Conservation (phyloP, 2,888 invertebrate genomes). For the Trypoxylon attenuatum region DNA sequence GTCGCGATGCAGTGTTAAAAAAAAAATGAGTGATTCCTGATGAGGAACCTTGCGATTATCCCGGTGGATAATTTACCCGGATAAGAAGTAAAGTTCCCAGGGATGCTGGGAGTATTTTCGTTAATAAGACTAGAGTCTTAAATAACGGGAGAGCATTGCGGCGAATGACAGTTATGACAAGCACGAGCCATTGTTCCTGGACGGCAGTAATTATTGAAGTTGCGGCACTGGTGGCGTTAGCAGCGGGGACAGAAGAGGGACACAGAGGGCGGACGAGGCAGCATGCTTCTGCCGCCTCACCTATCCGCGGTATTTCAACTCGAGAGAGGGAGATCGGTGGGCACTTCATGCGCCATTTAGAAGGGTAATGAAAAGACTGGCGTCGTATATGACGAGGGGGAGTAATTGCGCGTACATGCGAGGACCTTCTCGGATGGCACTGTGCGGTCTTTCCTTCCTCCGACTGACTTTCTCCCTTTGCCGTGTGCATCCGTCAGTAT, state of each 20-base stretch:
- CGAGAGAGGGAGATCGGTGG: conserved; percentile 29
- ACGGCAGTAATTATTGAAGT: conserved; percentile 63
- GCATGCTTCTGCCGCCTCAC: conserved; percentile 30
- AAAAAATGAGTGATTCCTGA: not conserved
- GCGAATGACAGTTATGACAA: conserved; percentile 67
- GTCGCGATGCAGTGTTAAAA: too few species aligned
- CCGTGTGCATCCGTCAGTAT: conserved; percentile 2
- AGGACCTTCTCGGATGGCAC: conserved; percentile 41
- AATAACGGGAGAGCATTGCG: conserved; percentile 59
- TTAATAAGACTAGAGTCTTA: conserved; percentile 65
- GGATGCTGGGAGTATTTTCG: conserved; percentile 55
- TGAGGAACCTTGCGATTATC: not conserved
- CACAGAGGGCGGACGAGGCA: not conserved
- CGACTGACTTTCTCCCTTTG: conserved; percentile 5
- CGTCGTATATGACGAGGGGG: conserved; percentile 54
- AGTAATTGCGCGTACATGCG: conserved; percentile 57
- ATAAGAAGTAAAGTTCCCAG: conserved; percentile 21
- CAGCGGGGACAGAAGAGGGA: not conserved
- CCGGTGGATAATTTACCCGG: conserved; percentile 5
- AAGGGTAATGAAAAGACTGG: conserved; percentile 59
- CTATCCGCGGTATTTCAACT: conserved; percentile 54
- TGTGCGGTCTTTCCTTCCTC: conserved; percentile 1
- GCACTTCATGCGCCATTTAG: conserved; percentile 52
- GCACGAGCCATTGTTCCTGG: conserved; percentile 62
- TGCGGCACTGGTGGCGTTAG: conserved; percentile 32